Base-by-base conservation (phyloP, 2,113 vertebrate genomes). In the Diglossa brunneiventris region DNA sequence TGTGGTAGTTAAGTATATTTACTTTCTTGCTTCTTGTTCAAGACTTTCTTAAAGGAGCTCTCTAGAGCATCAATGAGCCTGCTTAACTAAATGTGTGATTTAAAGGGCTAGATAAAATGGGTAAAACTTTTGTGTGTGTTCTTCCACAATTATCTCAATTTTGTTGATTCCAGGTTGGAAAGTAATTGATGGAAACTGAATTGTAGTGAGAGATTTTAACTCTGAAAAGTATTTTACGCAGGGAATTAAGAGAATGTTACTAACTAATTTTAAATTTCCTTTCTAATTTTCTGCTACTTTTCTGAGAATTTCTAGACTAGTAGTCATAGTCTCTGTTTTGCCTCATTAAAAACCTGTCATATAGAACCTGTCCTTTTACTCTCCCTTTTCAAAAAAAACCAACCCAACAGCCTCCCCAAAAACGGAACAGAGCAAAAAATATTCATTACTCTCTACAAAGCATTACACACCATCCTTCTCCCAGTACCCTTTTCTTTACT, bases 361-460 rank as follows among this genome's bases (percentile, higher is more conserved):
- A 37, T 3, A 6, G 35, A 37, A 56, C 5, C 24, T 82, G 13
- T 76, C 28, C 5, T 27, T 85, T 49, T 59, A 59, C 15, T 68
- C 16, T 78, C 15, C 23, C 17, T 15, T 31, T 62, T 2, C 2
- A 63, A 46, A 69, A 50, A 26, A 44, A 41, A 23, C 39, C 18
- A 53, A 0, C 7, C 7, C 3, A 21, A n/a, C 8, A 31, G 7
- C 3, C 10, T 6, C 11, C 16, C 7, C 6, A 9, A 30, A 21
- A 26, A 30, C 26, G 11, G 5, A 83, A 75, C 8, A 41, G 3
- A 26, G 5, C 11, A 63, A 70, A 49, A 11, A 62, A 2, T 20
- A 24, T 20, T 86, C 18, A 58, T 35, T 79, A 23, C 61, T 49
- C 28, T 72, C 26, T 63, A 73, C 13, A 50, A 73, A 75, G 79